These are phyloP conservation scores for Ctenoplectra terminalis DNA, from an alignment of 1,140 invertebrate species.

Conservation along the genomic window DNA sequence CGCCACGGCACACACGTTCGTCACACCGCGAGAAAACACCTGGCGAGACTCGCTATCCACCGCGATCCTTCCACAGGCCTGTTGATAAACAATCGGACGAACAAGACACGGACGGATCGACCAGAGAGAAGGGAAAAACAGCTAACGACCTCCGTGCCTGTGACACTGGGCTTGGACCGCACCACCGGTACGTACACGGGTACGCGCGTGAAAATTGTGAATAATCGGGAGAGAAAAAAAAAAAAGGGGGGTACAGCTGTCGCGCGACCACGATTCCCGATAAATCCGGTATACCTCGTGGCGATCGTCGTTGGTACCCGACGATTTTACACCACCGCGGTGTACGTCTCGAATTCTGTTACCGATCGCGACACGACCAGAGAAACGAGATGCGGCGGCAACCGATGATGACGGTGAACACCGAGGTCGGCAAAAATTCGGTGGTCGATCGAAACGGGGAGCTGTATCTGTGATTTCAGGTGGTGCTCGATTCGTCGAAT, in stretches of 20 bases:
- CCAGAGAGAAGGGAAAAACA: neutral
- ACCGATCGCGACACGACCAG: neutral
- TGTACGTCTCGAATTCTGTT: neutral
- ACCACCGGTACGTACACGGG: neutral
- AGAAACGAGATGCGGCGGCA: neutral
- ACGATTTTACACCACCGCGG: neutral
- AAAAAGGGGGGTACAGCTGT: neutral
- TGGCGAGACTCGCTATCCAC: constrained; percentile 2
- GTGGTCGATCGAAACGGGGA: neutral
- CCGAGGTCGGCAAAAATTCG: neutral
- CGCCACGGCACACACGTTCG: neutral
- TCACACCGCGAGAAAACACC: constrained; percentile 6
- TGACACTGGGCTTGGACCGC: constrained; percentile 32
- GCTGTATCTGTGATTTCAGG: neutral
- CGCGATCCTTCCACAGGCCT: neutral
- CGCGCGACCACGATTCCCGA: neutral
- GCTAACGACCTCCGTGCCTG: constrained; percentile 7
- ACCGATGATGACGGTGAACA: neutral
- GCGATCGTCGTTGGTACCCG: neutral
- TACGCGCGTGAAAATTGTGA: too few relatives aligned
- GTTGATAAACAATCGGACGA: neutral
- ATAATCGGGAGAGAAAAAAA: neutral
- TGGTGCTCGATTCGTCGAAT: neutral
- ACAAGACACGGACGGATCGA: neutral
- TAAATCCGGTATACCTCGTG: neutral